These are phyloP conservation scores for Xestoiulus laeticollis DNA, from an alignment of 2,888 invertebrate genomes.

Conservation along the genomic window DNA sequence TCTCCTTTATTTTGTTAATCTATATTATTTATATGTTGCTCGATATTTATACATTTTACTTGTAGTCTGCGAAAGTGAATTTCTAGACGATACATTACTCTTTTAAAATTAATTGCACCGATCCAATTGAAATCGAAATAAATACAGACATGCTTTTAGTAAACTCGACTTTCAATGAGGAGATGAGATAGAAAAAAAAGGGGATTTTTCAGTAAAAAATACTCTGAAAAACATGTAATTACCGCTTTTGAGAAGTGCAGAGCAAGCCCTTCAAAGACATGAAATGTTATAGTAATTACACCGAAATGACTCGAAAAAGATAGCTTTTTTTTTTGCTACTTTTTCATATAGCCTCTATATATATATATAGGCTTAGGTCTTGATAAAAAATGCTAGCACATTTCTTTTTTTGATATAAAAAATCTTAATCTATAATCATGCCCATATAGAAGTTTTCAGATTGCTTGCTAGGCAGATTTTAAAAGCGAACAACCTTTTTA, in stretches of 20 bases:
- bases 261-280: slow-evolving; percentile 22
- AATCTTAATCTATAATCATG: slow-evolving; percentile 19
- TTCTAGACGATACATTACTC: background rate
- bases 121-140: slow-evolving; percentile 15
- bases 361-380: background rate
- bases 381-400: background rate
- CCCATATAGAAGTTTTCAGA: background rate
- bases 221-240: slow-evolving; percentile 9
- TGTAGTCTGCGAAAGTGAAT: background rate
- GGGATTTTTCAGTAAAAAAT: background rate
- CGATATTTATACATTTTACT: too few relatives aligned
- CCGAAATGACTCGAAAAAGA: slow-evolving; percentile 16
- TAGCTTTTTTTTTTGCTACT: background rate
- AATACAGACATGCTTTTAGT: background rate
- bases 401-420: background rate
- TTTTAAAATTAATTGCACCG: slow-evolving; percentile 10
- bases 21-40: too few relatives aligned
- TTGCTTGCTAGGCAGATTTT: background rate
- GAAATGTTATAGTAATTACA: slow-evolving; percentile 33
- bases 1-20: too few relatives aligned
- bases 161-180: background rate
- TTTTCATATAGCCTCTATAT: too few relatives aligned
- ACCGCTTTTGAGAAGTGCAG: background rate
- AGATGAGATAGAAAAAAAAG: background rate
- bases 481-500: background rate